Evolutionary conservation across 2,797 vertebrate genomes (phyloP), one percentile per base, ranked within the genome.

Genomic region (Columba guinea): DNA sequence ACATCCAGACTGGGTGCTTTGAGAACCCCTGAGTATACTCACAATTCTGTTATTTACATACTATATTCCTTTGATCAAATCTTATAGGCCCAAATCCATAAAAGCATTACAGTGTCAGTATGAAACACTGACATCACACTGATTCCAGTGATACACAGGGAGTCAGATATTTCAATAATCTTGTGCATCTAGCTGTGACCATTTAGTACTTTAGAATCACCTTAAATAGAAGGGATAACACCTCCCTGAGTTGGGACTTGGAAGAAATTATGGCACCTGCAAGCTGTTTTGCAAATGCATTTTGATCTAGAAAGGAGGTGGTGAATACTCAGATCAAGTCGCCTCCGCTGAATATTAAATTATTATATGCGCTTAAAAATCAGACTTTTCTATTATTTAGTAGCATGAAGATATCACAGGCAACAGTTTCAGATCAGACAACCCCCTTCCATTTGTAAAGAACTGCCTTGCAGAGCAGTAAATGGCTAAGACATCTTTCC

Each of bases 401-500:
- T 5, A 82, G 52, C 59, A 79, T 0, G 0, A 87, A 86, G 35
- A 35, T n/a, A 71, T 3, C 24, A 51, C 1, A 2, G 59, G 67
- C 39, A 76, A 53, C 5, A 39, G 48, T 49, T 63, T 65, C 48
- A 53, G 51, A 73, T n/a, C 30, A 75, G 48, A 78, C 34, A 90
- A n/a, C 1, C 5, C n/a, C 30, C 30, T 24, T 56, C 48, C 35
- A 56, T 80, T 51, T 2, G 4, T 35, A 53, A 67, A 79, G 70
- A 37, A 19, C 41, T 62, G 85, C 58, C 58, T 53, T 67, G 48
- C 63, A 28, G 18, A 78, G 87, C 52, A 56, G 26, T n/a, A 55
- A 91, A 70, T 7, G 59, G 73, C 77, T 48, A 70, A 56, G 84
- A 37, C 19, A 24, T 83, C 41, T 46, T 78, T 94, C 67, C 86